Percentiles rank a stretch among this genome's conserved stretches.
Conservation (phyloP, 2,888 invertebrate genomes). For the Cerceris ruficornis region DNA sequence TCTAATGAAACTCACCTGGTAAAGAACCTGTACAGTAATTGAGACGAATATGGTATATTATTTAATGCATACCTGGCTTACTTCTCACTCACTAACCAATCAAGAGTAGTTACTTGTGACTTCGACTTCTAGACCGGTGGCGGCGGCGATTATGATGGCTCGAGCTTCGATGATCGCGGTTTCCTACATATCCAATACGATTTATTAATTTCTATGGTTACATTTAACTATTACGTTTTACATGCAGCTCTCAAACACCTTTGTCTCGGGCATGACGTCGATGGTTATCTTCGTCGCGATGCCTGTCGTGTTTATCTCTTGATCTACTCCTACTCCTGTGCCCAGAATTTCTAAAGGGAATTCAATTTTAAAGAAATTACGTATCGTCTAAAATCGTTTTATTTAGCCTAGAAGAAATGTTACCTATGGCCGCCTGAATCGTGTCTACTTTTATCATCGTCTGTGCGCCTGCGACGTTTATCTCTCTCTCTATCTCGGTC, state of each 20-base stretch:
- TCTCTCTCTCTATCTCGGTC: constrained; percentile 74
- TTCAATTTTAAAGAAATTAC: neutral
- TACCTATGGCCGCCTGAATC: constrained; percentile 76
- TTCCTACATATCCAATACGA: constrained; percentile 63
- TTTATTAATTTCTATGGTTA: neutral
- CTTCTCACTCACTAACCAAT: constrained; percentile 82
- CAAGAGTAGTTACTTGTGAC: constrained; percentile 82
- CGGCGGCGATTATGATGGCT: constrained; percentile 79
- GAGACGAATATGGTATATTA: constrained; percentile 80
- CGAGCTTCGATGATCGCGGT: constrained; percentile 78
- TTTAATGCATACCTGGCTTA: constrained; percentile 81
- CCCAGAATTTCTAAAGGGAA: constrained; percentile 72
- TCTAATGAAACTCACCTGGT: constrained; percentile 81
- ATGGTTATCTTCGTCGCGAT: constrained; percentile 78
- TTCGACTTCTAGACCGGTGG: constrained; percentile 80
- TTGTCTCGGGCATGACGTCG: constrained; percentile 78
- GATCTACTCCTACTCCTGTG: constrained; percentile 79
- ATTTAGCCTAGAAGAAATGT: neutral
- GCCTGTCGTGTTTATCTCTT: constrained; percentile 78
- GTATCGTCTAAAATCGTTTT: neutral
- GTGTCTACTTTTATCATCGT: constrained; percentile 77
- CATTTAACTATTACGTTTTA: neutral
- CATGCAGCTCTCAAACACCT: constrained; percentile 62
- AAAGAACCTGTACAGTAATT: constrained; percentile 81
- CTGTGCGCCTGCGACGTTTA: constrained; percentile 75